Base-by-base conservation (phyloP, 2,888 invertebrate species). In the Nymphalis urticae region DNA sequence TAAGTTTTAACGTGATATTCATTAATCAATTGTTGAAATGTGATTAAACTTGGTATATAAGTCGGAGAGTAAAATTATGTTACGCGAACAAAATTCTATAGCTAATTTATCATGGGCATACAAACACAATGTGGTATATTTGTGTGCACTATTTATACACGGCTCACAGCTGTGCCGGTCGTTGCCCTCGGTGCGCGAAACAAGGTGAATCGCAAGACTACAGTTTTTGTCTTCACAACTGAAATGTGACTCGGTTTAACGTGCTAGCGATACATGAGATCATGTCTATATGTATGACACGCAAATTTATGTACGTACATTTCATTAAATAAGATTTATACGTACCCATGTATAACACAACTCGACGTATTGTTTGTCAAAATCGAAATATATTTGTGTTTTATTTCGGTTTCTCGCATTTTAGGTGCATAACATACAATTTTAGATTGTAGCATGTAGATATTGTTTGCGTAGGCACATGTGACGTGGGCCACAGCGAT, bases 81-180 rank as follows among this genome's bases (percentile, higher is more conserved):
- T 53, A 61, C 62, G 60, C 32, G 63, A 54, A 76, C 71, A 74
- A 64, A 69, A 68, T 68, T 27, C 48, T 53, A 62, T 62, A 62
- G 62, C 66, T 58, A 54, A 69, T 73, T 75, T 75, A 71, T 73
- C 64, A 72, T 66, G 63, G 65, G 63, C 71, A 72, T 73, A 73
- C 70, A 68, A 66, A 73, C 73, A 63, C n/a, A 62, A 1, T 13
- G 27, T 10, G 58, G 66, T 71, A 67, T 73, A 67, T 63, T 60
- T 72, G 76, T 77, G 70, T 69, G 72, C 78, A 82, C 82, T 87
- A 86, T 87, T 87, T 86, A 73, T 75, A 75, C 72, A 68, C 53
- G 53, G 76, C 75, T 79, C 80, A 87, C 90, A 90, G 90, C 90
- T 90, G 90, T 85, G 85, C 69, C 78, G 90, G 90, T 90, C 88